Conservation (phyloP, 2,888 invertebrate genomes). For the Hirtodrosophila histrioides region DNA sequence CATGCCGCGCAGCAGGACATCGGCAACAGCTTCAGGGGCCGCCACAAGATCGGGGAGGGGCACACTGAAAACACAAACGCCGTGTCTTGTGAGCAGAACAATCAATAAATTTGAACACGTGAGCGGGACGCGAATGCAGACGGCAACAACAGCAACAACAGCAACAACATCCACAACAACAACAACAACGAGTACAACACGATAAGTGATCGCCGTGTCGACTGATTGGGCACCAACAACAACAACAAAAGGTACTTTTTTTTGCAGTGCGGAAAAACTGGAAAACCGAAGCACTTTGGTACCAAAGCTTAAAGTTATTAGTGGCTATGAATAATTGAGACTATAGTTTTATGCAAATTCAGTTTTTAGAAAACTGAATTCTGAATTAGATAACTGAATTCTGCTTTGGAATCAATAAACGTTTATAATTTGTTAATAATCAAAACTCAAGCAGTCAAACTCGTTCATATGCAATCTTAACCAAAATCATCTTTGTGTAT, state of each 20-base stretch:
- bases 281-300: slow-evolving; percentile 12
- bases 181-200: slow-evolving; percentile 48
- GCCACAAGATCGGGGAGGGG: slow-evolving; percentile 15
- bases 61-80: slow-evolving; percentile 56
- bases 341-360: slow-evolving; percentile 12
- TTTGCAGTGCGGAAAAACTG: slow-evolving; percentile 2
- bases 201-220: slow-evolving; percentile 77
- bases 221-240: slow-evolving; percentile 71
- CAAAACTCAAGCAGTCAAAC: not conserved
- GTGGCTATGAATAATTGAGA: slow-evolving; percentile 9
- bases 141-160: slow-evolving; percentile 21
- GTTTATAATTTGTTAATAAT: not conserved
- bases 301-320: slow-evolving; percentile 28
- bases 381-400: no score
- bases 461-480: no score
- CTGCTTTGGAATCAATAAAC: not conserved
- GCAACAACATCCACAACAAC: slow-evolving; percentile 35
- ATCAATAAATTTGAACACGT: slow-evolving; percentile 85
- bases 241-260: slow-evolving; percentile 39
- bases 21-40: slow-evolving; percentile 45
- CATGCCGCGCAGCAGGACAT: slow-evolving; percentile 84
- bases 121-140: slow-evolving; percentile 79
- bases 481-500: no score
- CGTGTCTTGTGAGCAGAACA: slow-evolving; percentile 80
- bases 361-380: not conserved